Evolutionary conservation across 2,113 vertebrate species (phyloP).

Genomic region (Podocnemis expansa): DNA sequence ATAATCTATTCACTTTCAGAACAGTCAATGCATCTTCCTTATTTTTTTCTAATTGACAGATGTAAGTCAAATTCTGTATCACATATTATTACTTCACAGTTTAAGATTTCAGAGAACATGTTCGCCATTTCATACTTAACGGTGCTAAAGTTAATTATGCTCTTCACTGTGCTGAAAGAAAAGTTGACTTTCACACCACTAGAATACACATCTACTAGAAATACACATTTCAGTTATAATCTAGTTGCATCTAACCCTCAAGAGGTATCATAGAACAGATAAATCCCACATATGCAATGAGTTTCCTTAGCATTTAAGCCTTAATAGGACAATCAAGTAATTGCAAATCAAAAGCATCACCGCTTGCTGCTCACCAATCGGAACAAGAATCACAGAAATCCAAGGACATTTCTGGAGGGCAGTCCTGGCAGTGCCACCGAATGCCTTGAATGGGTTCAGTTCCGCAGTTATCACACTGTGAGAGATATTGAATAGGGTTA

Average conservation of each 20-base stretch:
- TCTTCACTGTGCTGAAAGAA: not conserved
- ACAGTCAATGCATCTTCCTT: not conserved
- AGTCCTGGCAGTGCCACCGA: slow-evolving; percentile 97
- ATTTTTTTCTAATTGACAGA: not conserved
- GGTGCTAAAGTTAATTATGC: not conserved
- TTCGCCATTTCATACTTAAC: not conserved
- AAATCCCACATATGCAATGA: not conserved
- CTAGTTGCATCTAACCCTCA: not conserved
- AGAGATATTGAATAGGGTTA: slow-evolving; percentile 12
- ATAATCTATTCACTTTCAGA: slow-evolving; percentile 4
- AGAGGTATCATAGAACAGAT: not conserved
- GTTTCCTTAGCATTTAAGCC: not conserved
- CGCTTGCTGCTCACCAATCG: slow-evolving; percentile 87
- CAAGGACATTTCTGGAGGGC: slow-evolving; percentile 89
- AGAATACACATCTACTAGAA: not conserved
- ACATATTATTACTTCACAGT: not conserved
- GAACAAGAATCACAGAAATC: slow-evolving; percentile 98
- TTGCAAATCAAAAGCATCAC: not conserved
- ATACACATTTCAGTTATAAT: not conserved
- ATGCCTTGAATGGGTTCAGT: slow-evolving; percentile 94
- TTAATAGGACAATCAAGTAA: not conserved
- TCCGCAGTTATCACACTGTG: slow-evolving; percentile 94
- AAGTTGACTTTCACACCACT: not conserved
- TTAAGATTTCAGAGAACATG: not conserved
- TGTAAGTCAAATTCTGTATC: not conserved